Percentiles rank a stretch among this genome's conserved stretches.
These are phyloP conservation scores for Drosophila koepferae DNA, from an alignment of 2,888 invertebrate species.

Conservation along the genomic window DNA sequence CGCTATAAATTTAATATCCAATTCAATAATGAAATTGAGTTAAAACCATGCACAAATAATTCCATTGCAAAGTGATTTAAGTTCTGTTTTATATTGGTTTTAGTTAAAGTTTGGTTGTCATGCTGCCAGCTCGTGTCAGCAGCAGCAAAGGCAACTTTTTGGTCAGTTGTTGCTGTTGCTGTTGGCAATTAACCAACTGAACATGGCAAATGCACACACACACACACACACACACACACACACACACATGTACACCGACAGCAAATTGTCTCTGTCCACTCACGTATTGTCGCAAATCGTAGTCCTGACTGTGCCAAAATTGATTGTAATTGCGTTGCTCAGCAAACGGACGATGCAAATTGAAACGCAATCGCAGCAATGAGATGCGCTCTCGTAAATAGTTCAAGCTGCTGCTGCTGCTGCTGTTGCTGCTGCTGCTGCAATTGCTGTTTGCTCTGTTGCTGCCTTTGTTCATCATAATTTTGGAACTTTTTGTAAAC, in stretches of 20 bases:
- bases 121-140: constrained; percentile 15
- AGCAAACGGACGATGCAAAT: constrained; percentile 43
- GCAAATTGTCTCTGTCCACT: constrained; percentile 20
- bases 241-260: background rate
- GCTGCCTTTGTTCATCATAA: constrained; percentile 8
- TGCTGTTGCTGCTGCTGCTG: background rate
- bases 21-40: constrained; percentile 29
- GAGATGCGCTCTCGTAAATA: constrained; percentile 43
- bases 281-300: constrained; percentile 46
- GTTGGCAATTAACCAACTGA: constrained; percentile 58
- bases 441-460: background rate
- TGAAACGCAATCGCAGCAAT: constrained; percentile 51
- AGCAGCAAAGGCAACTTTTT: constrained; percentile 24
- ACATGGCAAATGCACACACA: background rate
- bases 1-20: background rate
- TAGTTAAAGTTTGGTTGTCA: constrained; percentile 10
- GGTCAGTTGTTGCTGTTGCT: constrained; percentile 25
- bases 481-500: constrained; percentile 17
- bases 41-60: constrained; percentile 9
- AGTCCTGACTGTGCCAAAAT: constrained; percentile 30
- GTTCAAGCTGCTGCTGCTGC: background rate
- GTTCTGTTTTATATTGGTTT: constrained; percentile 27
- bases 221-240: background rate
- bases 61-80: constrained; percentile 36
- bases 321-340: constrained; percentile 53